Evolutionary conservation across 92 coral and sea anemone genomes (phyloP).

Genomic region (Diadumene lineata): DNA sequence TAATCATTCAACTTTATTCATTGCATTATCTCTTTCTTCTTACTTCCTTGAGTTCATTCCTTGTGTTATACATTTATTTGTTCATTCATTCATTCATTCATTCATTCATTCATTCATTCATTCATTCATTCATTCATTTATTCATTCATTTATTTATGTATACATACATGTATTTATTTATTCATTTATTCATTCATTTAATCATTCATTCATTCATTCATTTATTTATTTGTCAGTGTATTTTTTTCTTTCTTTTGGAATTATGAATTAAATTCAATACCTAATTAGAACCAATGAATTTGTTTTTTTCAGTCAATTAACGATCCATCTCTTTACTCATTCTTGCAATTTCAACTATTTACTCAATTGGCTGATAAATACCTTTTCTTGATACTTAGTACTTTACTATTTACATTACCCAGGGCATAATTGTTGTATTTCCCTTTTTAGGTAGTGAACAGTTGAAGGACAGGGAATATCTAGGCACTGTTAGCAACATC

Average conservation of each 20-base stretch:
- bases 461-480: constrained; percentile 93
- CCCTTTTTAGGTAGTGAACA: constrained; percentile 73
- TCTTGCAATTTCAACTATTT: background rate
- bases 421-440: background rate
- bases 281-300: no score
- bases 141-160: background rate
- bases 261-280: no score
- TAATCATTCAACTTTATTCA: background rate
- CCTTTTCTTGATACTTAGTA: background rate
- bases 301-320: no score
- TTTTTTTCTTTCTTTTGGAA: background rate
- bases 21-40: background rate
- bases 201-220: background rate
- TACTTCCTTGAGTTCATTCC: background rate
- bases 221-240: background rate
- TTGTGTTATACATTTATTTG: background rate
- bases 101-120: background rate
- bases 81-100: background rate
- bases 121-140: background rate
- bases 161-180: background rate
- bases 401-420: background rate
- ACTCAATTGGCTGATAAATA: no score
- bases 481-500: constrained; percentile 85
- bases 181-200: background rate
- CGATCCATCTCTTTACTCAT: background rate